Evolutionary conservation across 53 echinoderm and acorn worm genomes (phyloP).

Genomic region (Hippasteria phrygiana): DNA sequence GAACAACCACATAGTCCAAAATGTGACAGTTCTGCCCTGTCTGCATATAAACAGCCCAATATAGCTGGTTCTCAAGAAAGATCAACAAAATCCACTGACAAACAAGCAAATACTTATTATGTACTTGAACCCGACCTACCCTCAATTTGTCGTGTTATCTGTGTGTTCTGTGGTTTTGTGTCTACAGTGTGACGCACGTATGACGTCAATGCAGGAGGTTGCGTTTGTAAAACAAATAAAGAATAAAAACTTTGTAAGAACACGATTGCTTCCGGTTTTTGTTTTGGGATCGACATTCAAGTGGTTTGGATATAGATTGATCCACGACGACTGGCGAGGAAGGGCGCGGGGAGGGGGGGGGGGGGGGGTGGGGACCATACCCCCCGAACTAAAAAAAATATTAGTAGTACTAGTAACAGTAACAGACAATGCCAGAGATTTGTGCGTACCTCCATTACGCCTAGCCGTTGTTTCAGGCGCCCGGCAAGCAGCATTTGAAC

Average conservation of each 20-base stretch:
- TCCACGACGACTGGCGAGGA: no score
- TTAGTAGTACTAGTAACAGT: no score
- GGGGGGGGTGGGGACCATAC: no score
- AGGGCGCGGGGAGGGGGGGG: no score
- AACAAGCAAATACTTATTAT: neutral
- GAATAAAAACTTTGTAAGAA: neutral
- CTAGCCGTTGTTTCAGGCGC: no score
- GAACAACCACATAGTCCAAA: neutral
- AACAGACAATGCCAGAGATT: no score
- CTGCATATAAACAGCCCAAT: neutral
- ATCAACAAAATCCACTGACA: neutral
- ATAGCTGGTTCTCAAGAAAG: neutral
- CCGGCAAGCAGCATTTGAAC: no score
- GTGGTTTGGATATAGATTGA: no score
- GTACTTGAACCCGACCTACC: neutral
- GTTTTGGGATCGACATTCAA: no score
- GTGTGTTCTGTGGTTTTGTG: neutral
- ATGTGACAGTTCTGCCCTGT: neutral
- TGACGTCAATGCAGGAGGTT: slow-evolving; percentile 5
- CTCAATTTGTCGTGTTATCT: neutral
- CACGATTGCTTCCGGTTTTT: neutral
- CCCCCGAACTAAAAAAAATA: no score
- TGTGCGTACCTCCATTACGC: no score
- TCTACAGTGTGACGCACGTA: neutral
- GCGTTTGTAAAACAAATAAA: neutral